Evolutionary conservation across 2,888 invertebrate species (phyloP), one percentile per base, ranked within the genome.

Genomic region (Achlya flavicornis): DNA sequence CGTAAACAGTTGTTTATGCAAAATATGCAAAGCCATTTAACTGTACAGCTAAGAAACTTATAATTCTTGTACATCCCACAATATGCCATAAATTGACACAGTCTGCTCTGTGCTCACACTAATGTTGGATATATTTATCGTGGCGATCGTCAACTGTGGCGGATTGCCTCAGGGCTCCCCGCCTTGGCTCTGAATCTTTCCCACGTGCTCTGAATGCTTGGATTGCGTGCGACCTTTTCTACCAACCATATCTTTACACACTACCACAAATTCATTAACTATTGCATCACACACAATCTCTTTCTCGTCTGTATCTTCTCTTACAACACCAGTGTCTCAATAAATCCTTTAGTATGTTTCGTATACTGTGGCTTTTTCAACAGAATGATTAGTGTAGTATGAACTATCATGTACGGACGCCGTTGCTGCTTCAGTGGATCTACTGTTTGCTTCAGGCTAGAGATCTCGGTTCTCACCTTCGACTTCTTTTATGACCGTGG

Each of bases 191-290:
- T 77, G 81, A 75, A 78, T 85, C 86, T 85, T 93, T 93, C 93
- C 93, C 93, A 93, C 93, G 92, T 93, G 93, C 87, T 82, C 89
- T 78, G 90, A 93, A 93, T 93, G 92, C 90, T 90, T 83, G 86
- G 87, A 92, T 93, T 91, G 93, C 93, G 92, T 93, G 93, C 85
- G 90, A 91, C 90, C 91, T 88, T 86, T 83, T 85, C 82, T 78
- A 85, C 86, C 81, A 86, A 84, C 81, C 79, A 78, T 81, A 78
- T 78, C 64, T 72, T 84, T 86, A 85, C 85, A 87, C 73, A 88
- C 78, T 77, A 81, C 79, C 74, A 74, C 71, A 68, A 79, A 83
- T 75, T 80, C 79, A 81, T 82, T 83, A 79, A 75, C 74, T 65
- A 66, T 69, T 67, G 69, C 64, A 65, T 71, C 79, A 76, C 68